Base-by-base conservation (phyloP, 2,888 invertebrate genomes). In the Galeopsomyia nigrocyanea region DNA sequence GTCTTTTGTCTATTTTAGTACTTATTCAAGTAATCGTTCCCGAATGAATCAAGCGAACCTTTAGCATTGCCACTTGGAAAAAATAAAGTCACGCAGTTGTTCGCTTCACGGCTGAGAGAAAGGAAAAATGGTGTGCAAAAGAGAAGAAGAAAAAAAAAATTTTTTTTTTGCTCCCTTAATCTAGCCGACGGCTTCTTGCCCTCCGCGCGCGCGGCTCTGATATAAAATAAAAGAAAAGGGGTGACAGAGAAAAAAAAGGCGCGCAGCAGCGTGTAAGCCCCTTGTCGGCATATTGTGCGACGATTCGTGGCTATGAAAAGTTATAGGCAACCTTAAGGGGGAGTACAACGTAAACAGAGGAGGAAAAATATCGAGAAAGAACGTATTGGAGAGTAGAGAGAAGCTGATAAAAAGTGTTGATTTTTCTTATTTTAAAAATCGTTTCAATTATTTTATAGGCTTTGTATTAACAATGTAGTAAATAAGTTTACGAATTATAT, bases 291-390 rank as follows among this genome's bases (percentile, higher is more conserved):
- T 86, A 86, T 85, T 86, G 84, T 83, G 79, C 84, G 79, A 81
- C 83, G 83, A 86, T 86, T 84, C 86, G 85, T 82, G 84, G 82
- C 84, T 84, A 84, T 85, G 84, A 86, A 84, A 86, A 84, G 80
- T 81, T 70, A 55, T 62, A 68, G 57, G 73, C 26, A 74, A 70
- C 47, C 60, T 50, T 26, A 5, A n/a, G 74, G 70, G 63, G 62
- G 67, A 49, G 70, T 39, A 39, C 7, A 39, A 13, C 39, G 10
- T 10, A 39, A 39, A 39, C 39, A 39, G 10, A 39, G 7, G 39
- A 9, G 39, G 39, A 3, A 39, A 26, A 39, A 39, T 39, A 13
- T 39, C 10, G 39, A 51, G 55, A 68, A 68, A 69, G 69, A 31
- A 9, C 31, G 16, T 31, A n/a, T 10, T n/a, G 13, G 39, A 58